Percentiles rank a stretch among this genome's conserved stretches.
Conservation (phyloP, 1,140 invertebrate genomes). For the Leptopilina clavipes region DNA sequence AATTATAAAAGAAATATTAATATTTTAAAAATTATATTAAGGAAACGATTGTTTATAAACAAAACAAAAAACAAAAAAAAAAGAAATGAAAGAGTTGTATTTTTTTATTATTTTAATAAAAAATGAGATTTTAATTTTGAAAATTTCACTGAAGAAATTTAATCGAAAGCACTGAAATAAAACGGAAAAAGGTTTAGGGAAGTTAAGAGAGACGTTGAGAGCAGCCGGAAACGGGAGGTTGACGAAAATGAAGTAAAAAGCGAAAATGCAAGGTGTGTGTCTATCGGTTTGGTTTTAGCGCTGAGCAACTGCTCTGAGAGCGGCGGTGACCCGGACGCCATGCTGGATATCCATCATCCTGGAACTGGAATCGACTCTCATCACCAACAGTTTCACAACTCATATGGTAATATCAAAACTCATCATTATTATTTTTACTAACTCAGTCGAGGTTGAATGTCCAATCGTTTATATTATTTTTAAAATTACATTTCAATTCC, state of each 20-base stretch:
- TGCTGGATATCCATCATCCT: constrained; percentile 74
- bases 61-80: too few species aligned
- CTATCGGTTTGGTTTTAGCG: constrained; percentile 77
- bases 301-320: constrained; percentile 76
- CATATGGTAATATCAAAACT: constrained; percentile 74
- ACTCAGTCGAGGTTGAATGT: constrained; percentile 7
- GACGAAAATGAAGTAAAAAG: constrained; percentile 65
- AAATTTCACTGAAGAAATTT: constrained; percentile 25
- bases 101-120: too few species aligned
- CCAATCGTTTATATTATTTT: constrained; percentile 42
- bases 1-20: too few species aligned
- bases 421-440: constrained; percentile 59
- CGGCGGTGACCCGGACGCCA: constrained; percentile 71
- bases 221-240: constrained; percentile 57
- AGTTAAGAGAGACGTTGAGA: constrained; percentile 30
- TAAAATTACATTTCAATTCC: too few species aligned
- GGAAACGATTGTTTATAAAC: too few species aligned
- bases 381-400: constrained; percentile 75
- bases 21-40: too few species aligned
- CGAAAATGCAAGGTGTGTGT: constrained; percentile 75
- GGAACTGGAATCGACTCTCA: constrained; percentile 72
- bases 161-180: constrained; percentile 44
- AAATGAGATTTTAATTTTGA: neutral
- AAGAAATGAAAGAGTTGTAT: too few species aligned
- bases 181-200: constrained; percentile 41